phyloP scores from a whole-genome alignment of 2,888 invertebrate species.

The Drosophila leonis region DNA sequence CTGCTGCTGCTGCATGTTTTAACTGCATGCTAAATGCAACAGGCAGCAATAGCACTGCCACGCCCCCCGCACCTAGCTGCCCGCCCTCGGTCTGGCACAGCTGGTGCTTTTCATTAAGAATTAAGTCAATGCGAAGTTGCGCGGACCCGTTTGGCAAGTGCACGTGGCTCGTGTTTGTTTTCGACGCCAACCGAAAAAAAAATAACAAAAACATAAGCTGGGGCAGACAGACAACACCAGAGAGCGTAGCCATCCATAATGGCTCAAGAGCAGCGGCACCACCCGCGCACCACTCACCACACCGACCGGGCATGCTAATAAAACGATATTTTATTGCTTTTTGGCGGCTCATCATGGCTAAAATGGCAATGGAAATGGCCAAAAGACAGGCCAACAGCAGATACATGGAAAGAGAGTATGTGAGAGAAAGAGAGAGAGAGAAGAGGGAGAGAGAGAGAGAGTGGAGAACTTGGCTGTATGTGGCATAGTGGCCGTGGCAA shows the following conservation, averaged over 20 bases:
- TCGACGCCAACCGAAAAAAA: slow-evolving; percentile 27
- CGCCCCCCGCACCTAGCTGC: neutral
- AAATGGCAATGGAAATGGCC: slow-evolving; percentile 49
- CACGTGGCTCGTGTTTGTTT: slow-evolving; percentile 71
- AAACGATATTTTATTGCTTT: slow-evolving; percentile 83
- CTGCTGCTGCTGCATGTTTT: slow-evolving; percentile 40
- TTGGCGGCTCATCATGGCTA: slow-evolving; percentile 81
- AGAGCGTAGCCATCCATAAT: slow-evolving; percentile 15
- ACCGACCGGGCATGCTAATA: slow-evolving; percentile 67
- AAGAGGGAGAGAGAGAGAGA: neutral
- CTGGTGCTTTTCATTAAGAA: slow-evolving; percentile 66
- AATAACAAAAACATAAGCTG: slow-evolving; percentile 11
- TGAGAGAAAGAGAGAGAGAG: neutral
- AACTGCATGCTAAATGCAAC: slow-evolving; percentile 74
- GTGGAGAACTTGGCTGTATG: slow-evolving; percentile 14
- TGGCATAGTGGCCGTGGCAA: slow-evolving; percentile 53
- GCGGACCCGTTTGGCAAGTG: slow-evolving; percentile 67
- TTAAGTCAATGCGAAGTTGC: slow-evolving; percentile 45
- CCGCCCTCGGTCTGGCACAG: slow-evolving; percentile 26
- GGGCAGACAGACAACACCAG: neutral
- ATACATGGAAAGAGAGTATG: neutral
- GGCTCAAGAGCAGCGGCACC: slow-evolving; percentile 5
- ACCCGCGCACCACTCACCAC: slow-evolving; percentile 12
- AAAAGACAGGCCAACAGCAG: slow-evolving; percentile 5
- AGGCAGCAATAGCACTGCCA: neutral